Evolutionary conservation across 2,888 invertebrate species (phyloP).

Genomic region (Dusona sp.): DNA sequence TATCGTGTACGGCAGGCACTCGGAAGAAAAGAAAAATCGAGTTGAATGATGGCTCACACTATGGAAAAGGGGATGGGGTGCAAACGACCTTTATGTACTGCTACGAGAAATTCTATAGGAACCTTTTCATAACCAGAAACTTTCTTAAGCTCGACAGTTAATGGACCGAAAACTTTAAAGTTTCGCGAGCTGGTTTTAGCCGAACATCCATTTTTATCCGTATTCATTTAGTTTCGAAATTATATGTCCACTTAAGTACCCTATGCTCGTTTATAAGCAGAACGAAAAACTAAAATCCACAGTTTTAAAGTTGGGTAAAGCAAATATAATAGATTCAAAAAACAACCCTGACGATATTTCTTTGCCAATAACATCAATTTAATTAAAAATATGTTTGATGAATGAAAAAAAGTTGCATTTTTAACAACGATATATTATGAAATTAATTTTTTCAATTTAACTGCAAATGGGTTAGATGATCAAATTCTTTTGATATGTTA

Average conservation of each 20-base stretch:
- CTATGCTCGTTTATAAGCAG: too few relatives aligned
- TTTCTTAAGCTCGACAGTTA: slow-evolving; percentile 52
- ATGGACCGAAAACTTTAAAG: slow-evolving; percentile 52
- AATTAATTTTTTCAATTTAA: not conserved
- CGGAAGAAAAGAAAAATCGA: slow-evolving; percentile 54
- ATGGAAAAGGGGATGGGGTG: slow-evolving; percentile 30
- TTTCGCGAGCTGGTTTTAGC: slow-evolving; percentile 10
- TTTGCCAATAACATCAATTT: not conserved
- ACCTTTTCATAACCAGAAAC: slow-evolving; percentile 53
- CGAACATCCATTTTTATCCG: not conserved
- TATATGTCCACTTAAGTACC: not conserved
- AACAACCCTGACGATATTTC: not conserved
- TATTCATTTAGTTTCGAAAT: not conserved
- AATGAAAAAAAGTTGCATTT: not conserved
- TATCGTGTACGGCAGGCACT: slow-evolving; percentile 12
- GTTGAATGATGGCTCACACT: slow-evolving; percentile 40
- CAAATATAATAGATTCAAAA: not conserved
- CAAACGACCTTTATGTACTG: slow-evolving; percentile 35
- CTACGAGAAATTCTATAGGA: slow-evolving; percentile 23
- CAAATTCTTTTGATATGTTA: too few relatives aligned
- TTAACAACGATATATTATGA: not conserved
- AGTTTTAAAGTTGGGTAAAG: not conserved
- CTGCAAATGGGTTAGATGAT: not conserved
- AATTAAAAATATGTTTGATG: not conserved
- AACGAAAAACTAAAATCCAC: not conserved